Base-by-base conservation (phyloP, 2,797 vertebrate genomes). In the Mormyrops boulengeri region DNA sequence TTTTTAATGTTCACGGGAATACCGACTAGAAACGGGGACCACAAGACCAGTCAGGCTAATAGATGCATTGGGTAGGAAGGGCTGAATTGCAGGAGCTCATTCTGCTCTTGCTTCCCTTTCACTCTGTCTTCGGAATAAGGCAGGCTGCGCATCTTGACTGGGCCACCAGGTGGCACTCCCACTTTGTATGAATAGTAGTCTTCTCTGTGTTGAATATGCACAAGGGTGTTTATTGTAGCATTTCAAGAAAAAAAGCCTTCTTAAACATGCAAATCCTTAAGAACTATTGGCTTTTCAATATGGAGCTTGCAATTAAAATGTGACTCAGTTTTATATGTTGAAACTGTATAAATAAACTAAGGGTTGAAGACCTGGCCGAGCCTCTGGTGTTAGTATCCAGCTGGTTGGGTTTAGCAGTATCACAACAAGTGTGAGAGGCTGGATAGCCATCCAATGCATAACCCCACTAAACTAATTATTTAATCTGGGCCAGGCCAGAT, bases 101-200 rank as follows among this genome's bases (percentile, higher is more conserved):
- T 94, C 92, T 92, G 90, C 89, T 92, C 38, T 47, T 4, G 92
- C 93, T 85, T 92, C 89, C 90, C 89, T 62, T 84, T 80, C 91
- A 89, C 89, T 85, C 90, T 91, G 93, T 91, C 94, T 92, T 88
- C 84, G 26, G 93, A 94, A 95, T 94, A 41, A 93, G 93, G 91
- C 92, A 92, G 89, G n/a, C 44, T 85, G 30, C 90, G 91, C 73
- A 90, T 57, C 93, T 89, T 90, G 2, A 0, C 19, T 1, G 8
- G 1, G 82, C 93, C 96, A 95, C 94, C 94, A 96, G 96, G 96
- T 95, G 96, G 94, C 96, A 96, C 94, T 96, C 94, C 93, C 92
- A 96, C 93, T 89, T 95, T 95, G 93, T 93, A 92, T 90, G 93
- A 95, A 91, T 91, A 93, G 92, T 93, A 93, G 95, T 95, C 93